Base-by-base conservation (phyloP, 2,113 vertebrate genomes). In the Mastomys natalensis region DNA sequence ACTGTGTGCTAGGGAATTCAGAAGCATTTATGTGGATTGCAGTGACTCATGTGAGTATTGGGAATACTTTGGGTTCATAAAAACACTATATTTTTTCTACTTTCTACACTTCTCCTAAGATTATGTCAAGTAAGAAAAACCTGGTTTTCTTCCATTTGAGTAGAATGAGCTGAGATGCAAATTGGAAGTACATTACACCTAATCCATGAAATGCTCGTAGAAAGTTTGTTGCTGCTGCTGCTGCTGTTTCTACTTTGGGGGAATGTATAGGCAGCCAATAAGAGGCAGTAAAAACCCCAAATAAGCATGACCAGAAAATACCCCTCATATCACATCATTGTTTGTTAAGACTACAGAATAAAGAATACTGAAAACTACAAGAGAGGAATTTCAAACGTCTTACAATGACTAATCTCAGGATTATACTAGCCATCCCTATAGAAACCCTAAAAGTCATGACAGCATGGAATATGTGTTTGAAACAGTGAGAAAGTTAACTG, bases 1-100 rank as follows among this genome's bases (percentile, higher is more conserved):
- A 17, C 98, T 99, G 96, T 99, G 99, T 94, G 98, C 98, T 19
- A 98, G 3, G 34, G 11, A 73, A 45, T n/a, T 94, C 37, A 22
- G 1, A 82, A 92, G 2, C 15, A 43, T 73, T 11, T 40, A 53
- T 21, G 4, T 90, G 26, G 16, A 97, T 72, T 97, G 97, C 62
- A 82, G 17, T 87, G 68, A 87, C 43, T 2, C 2, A 29, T 16
- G 96, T 97, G 90, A 97, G 97, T 97, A 94, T 48, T 58, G 37
- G 26, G 17, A 31, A 31, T 22, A 77, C 43, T 8, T 4, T 6
- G 22, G 37, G 16, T 34, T 4, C 31, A 55, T 55, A 74, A 87
- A 64, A 58, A 78, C 29, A 78, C 17, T 16, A 34, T 73, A 22
- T 77, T 90, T 53, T 74, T 90, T 92, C 34, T 40, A 90, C 34